Conservation (phyloP, 2,797 vertebrate genomes). For the Rhinichthys osculus region DNA sequence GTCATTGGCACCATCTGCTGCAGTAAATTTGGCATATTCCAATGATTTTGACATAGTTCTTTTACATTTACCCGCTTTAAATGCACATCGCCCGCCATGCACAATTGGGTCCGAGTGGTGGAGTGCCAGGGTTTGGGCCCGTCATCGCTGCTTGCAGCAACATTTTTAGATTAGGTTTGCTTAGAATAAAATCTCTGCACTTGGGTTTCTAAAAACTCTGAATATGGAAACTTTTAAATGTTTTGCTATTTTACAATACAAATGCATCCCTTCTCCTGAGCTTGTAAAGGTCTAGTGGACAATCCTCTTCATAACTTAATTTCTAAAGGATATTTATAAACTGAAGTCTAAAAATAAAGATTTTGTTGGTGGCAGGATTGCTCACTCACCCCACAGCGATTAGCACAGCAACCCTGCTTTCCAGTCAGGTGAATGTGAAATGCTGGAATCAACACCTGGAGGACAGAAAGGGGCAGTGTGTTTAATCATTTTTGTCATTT, state of each 20-base stretch:
- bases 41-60: too few species aligned
- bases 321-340: neutral
- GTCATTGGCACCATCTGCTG: too few species aligned
- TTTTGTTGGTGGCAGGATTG: neutral
- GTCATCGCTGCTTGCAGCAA: neutral
- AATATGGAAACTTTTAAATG: neutral
- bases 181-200: neutral
- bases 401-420: slow-evolving; percentile 79
- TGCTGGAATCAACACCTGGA: slow-evolving; percentile 82
- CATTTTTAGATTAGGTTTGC: neutral
- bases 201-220: neutral
- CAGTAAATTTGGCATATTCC: too few species aligned
- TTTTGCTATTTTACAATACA: neutral
- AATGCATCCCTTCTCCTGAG: neutral
- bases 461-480: neutral
- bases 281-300: neutral
- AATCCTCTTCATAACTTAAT: neutral
- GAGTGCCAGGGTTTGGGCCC: too few species aligned
- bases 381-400: slow-evolving; percentile 86
- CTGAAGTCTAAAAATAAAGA: slow-evolving; percentile 3
- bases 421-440: slow-evolving; percentile 82
- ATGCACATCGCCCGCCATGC: too few species aligned
- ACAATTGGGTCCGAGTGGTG: too few species aligned
- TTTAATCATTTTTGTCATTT: neutral
- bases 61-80: too few species aligned